Conservation (phyloP, 2,888 invertebrate species). For the Syritta pipiens region DNA sequence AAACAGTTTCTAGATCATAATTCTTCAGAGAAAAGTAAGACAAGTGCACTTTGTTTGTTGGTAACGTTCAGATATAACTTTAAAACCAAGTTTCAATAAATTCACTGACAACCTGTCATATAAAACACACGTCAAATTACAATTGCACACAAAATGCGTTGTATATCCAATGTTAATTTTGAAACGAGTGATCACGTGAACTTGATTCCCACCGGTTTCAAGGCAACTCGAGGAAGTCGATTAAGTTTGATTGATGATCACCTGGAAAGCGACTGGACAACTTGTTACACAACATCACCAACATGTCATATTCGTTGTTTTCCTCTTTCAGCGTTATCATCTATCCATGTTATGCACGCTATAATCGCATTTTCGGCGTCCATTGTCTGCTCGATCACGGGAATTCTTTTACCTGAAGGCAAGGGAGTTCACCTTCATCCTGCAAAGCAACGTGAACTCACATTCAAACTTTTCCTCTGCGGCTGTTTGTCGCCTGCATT, state of each 20-base stretch:
- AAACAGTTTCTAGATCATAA: too few species aligned
- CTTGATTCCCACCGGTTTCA: slow-evolving; percentile 40
- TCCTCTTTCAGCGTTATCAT: slow-evolving; percentile 16
- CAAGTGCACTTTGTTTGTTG: too few species aligned
- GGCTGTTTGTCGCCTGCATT: slow-evolving; percentile 48
- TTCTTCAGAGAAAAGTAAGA: too few species aligned
- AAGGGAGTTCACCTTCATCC: slow-evolving; percentile 42
- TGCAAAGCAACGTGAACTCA: slow-evolving; percentile 40
- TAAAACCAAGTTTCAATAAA: too few species aligned
- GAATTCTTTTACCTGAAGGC: slow-evolving; percentile 46
- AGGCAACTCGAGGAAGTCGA: slow-evolving; percentile 44
- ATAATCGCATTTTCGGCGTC: slow-evolving; percentile 48
- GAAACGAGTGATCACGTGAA: slow-evolving; percentile 22
- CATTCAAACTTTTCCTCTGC: slow-evolving; percentile 37
- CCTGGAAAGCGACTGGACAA: slow-evolving; percentile 39
- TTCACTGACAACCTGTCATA: too few species aligned
- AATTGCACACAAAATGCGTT: too few species aligned
- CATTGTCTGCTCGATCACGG: slow-evolving; percentile 17
- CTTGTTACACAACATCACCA: slow-evolving; percentile 53
- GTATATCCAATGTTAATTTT: slow-evolving; percentile 5
- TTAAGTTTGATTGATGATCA: slow-evolving; percentile 57
- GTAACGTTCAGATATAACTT: too few species aligned
- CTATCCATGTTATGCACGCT: slow-evolving; percentile 36
- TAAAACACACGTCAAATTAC: too few species aligned
- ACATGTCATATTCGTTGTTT: slow-evolving; percentile 23